Percentiles rank a stretch among this genome's conserved stretches.
Conservation (phyloP, 2,113 vertebrate species). For the Hemiscyllium ocellatum region DNA sequence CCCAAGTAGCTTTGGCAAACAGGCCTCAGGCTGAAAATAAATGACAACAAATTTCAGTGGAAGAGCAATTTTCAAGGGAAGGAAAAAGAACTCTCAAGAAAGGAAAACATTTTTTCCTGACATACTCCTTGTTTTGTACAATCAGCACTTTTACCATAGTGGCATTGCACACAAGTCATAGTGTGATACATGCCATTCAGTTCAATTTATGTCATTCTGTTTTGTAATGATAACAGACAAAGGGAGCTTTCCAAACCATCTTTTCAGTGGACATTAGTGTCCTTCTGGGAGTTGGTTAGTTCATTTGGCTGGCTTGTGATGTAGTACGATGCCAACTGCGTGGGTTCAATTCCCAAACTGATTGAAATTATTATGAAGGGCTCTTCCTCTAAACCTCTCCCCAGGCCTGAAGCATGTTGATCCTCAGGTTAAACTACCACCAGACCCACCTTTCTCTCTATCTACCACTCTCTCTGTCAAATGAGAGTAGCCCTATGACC, state of each 20-base stretch:
- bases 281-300: too few relatives aligned
- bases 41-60: not conserved
- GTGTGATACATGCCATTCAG: not conserved
- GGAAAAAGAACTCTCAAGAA: not conserved
- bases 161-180: not conserved
- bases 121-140: not conserved
- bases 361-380: too few relatives aligned
- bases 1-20: constrained; percentile 2
- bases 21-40: constrained; percentile 1
- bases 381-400: too few relatives aligned
- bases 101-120: not conserved
- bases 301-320: too few relatives aligned
- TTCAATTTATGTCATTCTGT: not conserved
- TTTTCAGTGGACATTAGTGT: not conserved
- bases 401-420: too few relatives aligned
- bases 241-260: not conserved
- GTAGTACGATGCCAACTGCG: too few relatives aligned
- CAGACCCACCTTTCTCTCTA: too few relatives aligned
- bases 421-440: too few relatives aligned
- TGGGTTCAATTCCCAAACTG: too few relatives aligned
- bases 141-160: not conserved
- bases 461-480: too few relatives aligned
- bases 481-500: too few relatives aligned
- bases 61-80: not conserved
- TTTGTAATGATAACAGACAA: not conserved